Percentiles rank a stretch among this genome's conserved stretches.
These are phyloP conservation scores for Caenorhabditis sp. DNA, from an alignment of 2,888 invertebrate genomes.

Conservation along the genomic window DNA sequence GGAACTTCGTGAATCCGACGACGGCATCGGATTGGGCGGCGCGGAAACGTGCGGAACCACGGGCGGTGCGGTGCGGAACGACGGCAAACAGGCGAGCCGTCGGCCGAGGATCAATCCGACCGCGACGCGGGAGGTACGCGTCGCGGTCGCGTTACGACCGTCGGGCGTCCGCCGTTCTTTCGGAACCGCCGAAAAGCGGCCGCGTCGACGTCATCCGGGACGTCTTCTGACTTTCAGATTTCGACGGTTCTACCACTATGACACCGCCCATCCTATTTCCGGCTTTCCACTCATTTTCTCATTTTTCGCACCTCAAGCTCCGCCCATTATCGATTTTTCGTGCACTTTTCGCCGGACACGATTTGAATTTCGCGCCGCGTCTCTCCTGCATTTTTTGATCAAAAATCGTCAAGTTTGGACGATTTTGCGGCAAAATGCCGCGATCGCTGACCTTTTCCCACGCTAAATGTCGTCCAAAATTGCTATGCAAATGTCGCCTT, in stretches of 20 bases:
- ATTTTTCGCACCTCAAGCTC: conserved; percentile 6
- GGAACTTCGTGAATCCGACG: not conserved
- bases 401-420: not conserved
- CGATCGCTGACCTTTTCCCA: too few species aligned
- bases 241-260: not conserved
- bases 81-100: not conserved
- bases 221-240: not conserved
- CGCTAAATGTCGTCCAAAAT: too few species aligned
- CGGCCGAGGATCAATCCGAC: conserved; percentile 41
- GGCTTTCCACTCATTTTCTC: not conserved
- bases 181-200: conserved; percentile 43
- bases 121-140: conserved; percentile 53
- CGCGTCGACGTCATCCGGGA: not conserved
- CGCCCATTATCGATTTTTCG: conserved; percentile 44
- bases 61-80: conserved; percentile 9
- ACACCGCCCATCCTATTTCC: too few species aligned
- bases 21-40: not conserved
- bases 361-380: conserved; percentile 8
- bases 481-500: too few species aligned
- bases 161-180: conserved; percentile 53
- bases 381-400: not conserved
- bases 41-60: not conserved
- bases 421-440: too few species aligned
- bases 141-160: conserved; percentile 63
- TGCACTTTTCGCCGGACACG: conserved; percentile 9